Evolutionary conservation across 2,888 invertebrate genomes (phyloP), one percentile per base, ranked within the genome.

Genomic region (Trichogramma evanescens): DNA sequence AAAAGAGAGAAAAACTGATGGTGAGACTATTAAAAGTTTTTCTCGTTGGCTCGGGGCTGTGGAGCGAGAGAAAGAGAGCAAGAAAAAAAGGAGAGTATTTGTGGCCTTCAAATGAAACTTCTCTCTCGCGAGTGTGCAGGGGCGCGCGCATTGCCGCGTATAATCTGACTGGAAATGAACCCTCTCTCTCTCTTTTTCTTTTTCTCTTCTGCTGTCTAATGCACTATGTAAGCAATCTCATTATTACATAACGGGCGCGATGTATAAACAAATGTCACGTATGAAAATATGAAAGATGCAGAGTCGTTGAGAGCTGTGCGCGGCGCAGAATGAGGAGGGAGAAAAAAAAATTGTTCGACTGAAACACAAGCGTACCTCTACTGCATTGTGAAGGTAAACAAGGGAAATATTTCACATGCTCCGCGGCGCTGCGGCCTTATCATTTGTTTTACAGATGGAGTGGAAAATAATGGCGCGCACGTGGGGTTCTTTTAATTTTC

Each of bases 291-390:
- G 53, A 56, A 48, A 13, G 48, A 48, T 10, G 26, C 48, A 48
- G 48, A 48, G 26, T 13, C 48, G 10, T 5, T 13, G 48, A 48
- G 26, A 13, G 48, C 48, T 56, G 26, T 50, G 58, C 50, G 60
- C 40, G 61, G 59, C 52, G 61, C 52, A 42, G 39, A 49, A 52
- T 54, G 57, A 57, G 58, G 57, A 64, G 61, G 52, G 58, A 61
- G 50, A 62, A 56, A 59, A 61, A 61, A 62, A 59, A 51, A 65
- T 62, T 58, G 58, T 60, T 26, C 26, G 26, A 26, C 26, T 26
- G 26, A 26, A 26, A 26, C 26, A 26, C 26, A 26, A 26, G 26
- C 26, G 26, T 26, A 26, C 26, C 26, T 26, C 26, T 26, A 26
- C 26, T 26, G 26, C 26, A 26, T 26, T 2, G 26, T 26, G 26